Conservation (phyloP, 53 echinoderm and acorn worm genomes). For the Henricia sp. region DNA sequence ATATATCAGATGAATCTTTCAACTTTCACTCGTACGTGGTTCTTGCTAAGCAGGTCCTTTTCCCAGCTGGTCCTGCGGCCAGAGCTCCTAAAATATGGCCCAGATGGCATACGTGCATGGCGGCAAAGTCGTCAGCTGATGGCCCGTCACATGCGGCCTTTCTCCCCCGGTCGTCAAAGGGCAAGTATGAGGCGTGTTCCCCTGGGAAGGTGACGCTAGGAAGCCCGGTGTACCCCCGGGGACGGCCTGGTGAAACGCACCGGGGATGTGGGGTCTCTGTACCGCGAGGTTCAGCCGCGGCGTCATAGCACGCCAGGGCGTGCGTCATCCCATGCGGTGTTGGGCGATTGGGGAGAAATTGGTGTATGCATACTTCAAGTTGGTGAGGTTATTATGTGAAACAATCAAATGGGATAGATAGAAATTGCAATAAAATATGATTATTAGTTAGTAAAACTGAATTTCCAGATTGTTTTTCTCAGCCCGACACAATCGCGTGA, state of each 20-base stretch:
- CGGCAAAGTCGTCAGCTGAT: slow-evolving; percentile 1
- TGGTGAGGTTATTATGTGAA: too few species aligned
- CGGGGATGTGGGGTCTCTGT: slow-evolving; percentile 1
- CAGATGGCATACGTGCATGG: slow-evolving; percentile 31
- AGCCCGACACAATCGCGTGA: too few species aligned
- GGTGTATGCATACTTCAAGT: too few species aligned
- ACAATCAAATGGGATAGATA: too few species aligned
- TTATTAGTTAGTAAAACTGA: too few species aligned
- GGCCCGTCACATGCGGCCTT: slow-evolving; percentile 9
- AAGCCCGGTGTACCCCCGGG: slow-evolving; percentile 5
- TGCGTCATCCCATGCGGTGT: slow-evolving; percentile 51
- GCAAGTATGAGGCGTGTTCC: slow-evolving; percentile 19
- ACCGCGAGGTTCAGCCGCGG: neutral
- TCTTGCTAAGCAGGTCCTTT: too few species aligned
- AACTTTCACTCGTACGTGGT: too few species aligned
- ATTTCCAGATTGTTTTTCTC: too few species aligned
- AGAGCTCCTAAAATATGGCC: neutral
- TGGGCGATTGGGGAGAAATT: neutral
- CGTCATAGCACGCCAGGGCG: slow-evolving; percentile 17
- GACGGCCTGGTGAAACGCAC: slow-evolving; percentile 19
- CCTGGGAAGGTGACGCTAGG: neutral
- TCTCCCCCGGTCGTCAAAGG: slow-evolving; percentile 32
- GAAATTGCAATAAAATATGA: too few species aligned
- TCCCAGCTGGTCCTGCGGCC: too few species aligned
- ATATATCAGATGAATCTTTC: too few species aligned